Percentiles rank a stretch among this genome's conserved stretches.
Evolutionary conservation across 2,888 invertebrate species (phyloP).

Genomic region (Microctonus hyperodae): DNA sequence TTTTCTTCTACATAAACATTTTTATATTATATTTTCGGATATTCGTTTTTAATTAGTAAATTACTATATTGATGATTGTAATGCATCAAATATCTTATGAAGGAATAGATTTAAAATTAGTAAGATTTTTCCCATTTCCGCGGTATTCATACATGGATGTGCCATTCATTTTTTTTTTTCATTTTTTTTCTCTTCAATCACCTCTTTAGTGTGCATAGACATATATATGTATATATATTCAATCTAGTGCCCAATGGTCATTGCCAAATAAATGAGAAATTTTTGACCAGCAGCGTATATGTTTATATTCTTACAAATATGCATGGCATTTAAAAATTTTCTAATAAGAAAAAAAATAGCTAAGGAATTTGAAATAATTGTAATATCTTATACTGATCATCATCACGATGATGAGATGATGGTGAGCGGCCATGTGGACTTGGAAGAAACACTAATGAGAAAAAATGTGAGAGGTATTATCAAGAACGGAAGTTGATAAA

Average conservation of each 20-base stretch:
- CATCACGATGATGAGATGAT: background rate
- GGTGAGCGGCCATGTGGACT: background rate
- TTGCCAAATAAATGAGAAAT: background rate
- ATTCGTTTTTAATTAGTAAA: too few relatives aligned
- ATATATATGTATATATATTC: background rate
- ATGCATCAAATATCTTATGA: too few relatives aligned
- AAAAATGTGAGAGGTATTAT: constrained; percentile 26
- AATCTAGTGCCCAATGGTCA: background rate
- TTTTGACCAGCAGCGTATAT: constrained; percentile 3
- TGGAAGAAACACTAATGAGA: background rate
- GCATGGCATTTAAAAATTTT: background rate
- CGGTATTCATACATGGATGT: too few relatives aligned
- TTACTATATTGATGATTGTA: too few relatives aligned
- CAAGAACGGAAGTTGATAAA: constrained; percentile 41
- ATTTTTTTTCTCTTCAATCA: background rate
- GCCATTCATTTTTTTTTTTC: background rate
- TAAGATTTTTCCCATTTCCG: background rate
- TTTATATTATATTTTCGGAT: too few relatives aligned
- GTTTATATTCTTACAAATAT: background rate
- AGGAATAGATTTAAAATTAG: too few relatives aligned
- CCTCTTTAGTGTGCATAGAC: background rate
- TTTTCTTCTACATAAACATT: too few relatives aligned
- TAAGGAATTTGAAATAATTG: background rate
- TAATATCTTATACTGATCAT: background rate
- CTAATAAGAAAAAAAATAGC: background rate